Evolutionary conservation across 1,140 invertebrate species (phyloP).

Genomic region (Choristoneura fumiferana): DNA sequence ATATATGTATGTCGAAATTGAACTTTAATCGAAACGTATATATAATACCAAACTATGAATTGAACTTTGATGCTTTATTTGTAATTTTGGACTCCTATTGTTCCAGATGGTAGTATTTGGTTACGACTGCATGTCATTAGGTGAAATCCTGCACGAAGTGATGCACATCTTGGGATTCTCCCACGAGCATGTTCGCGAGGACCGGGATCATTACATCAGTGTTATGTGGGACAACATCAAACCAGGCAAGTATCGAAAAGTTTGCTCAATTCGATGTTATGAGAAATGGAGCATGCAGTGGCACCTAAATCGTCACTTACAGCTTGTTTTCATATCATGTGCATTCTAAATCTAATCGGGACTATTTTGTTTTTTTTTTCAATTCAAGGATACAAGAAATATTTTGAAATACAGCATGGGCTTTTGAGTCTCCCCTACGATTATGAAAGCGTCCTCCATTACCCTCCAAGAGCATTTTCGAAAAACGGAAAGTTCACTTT

Average conservation of each 20-base stretch:
- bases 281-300: too few species aligned
- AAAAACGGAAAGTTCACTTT: constrained; percentile 86
- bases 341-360: too few species aligned
- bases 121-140: constrained; percentile 68
- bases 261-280: too few species aligned
- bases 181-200: constrained; percentile 90
- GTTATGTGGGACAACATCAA: constrained; percentile 88
- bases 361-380: constrained; percentile 2
- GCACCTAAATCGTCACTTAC: too few species aligned
- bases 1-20: too few species aligned
- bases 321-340: too few species aligned
- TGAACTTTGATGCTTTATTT: too few species aligned
- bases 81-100: neutral
- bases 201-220: constrained; percentile 86
- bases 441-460: constrained; percentile 90
- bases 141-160: constrained; percentile 89
- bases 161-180: constrained; percentile 92
- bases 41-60: too few species aligned
- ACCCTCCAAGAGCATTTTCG: constrained; percentile 87
- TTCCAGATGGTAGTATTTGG: constrained; percentile 66
- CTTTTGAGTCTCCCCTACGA: constrained; percentile 85
- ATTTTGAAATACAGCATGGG: constrained; percentile 82
- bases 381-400: constrained; percentile 80
- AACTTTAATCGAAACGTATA: too few species aligned
- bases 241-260: constrained; percentile 66